Percentiles rank a stretch among this genome's conserved stretches.
These are phyloP conservation scores for Mesaphorura yosii DNA, from an alignment of 1,140 invertebrate species.

Conservation along the genomic window DNA sequence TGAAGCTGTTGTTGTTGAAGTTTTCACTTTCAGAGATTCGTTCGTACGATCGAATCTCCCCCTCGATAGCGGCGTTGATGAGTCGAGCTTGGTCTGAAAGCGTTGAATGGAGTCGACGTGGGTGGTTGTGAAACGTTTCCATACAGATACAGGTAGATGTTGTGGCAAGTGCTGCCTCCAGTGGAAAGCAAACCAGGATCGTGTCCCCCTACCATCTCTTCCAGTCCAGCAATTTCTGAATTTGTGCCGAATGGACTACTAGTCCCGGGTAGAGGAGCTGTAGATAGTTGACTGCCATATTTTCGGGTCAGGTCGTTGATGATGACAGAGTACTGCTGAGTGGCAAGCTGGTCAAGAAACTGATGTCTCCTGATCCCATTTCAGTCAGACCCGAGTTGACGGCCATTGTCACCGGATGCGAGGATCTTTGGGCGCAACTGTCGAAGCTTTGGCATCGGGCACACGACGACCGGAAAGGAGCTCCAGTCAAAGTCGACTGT, in stretches of 20 bases:
- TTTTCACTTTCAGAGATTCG: background rate
- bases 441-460: no score
- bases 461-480: no score
- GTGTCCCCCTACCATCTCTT: background rate
- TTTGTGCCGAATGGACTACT: background rate
- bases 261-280: background rate
- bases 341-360: background rate
- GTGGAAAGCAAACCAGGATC: background rate
- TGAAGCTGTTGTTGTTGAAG: no score
- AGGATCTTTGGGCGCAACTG: no score
- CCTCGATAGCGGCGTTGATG: background rate
- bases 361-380: background rate
- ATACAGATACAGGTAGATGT: no score
- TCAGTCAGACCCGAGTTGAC: no score
- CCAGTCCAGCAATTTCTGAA: background rate
- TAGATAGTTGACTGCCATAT: background rate
- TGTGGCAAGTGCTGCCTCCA: background rate
- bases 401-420: no score
- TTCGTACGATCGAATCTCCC: background rate
- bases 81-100: background rate
- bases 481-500: no score
- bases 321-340: constrained; percentile 1
- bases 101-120: background rate
- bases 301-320: background rate
- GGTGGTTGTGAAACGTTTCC: background rate